These are phyloP conservation scores for Microtus richardsoni DNA, from an alignment of 2,113 vertebrate genomes.

Conservation along the genomic window DNA sequence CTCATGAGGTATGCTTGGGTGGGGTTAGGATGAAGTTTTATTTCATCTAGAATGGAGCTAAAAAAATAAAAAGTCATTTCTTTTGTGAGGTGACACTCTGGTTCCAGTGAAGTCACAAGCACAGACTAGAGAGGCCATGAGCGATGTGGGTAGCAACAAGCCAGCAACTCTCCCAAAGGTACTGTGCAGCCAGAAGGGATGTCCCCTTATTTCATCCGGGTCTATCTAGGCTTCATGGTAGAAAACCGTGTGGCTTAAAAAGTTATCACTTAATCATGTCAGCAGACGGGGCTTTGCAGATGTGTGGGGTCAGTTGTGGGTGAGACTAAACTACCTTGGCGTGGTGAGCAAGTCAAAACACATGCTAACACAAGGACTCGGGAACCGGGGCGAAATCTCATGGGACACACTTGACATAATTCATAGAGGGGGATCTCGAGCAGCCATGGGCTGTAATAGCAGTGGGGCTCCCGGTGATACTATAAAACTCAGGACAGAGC, in stretches of 20 bases:
- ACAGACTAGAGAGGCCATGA: not conserved
- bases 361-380: not conserved
- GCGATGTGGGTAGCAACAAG: fast-evolving
- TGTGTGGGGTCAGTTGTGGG: not conserved
- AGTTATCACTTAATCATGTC: conserved; percentile 54
- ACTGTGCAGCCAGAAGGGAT: fast-evolving
- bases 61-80: not conserved
- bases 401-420: not conserved
- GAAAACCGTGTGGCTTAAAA: conserved; percentile 45
- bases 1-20: not conserved
- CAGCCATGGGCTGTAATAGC: not conserved
- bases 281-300: not conserved
- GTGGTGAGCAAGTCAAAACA: not conserved
- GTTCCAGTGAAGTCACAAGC: not conserved
- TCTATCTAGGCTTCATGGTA: not conserved
- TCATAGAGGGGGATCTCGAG: not conserved
- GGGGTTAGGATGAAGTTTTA: not conserved
- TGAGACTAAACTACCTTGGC: not conserved
- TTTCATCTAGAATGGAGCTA: not conserved
- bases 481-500: conserved; percentile 7
- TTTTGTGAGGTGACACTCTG: not conserved
- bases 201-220: not conserved
- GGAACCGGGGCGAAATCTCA: not conserved
- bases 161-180: fast-evolving
- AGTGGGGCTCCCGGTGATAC: not conserved